Evolutionary conservation across 2,797 vertebrate genomes (phyloP).

Genomic region (Huso huso): DNA sequence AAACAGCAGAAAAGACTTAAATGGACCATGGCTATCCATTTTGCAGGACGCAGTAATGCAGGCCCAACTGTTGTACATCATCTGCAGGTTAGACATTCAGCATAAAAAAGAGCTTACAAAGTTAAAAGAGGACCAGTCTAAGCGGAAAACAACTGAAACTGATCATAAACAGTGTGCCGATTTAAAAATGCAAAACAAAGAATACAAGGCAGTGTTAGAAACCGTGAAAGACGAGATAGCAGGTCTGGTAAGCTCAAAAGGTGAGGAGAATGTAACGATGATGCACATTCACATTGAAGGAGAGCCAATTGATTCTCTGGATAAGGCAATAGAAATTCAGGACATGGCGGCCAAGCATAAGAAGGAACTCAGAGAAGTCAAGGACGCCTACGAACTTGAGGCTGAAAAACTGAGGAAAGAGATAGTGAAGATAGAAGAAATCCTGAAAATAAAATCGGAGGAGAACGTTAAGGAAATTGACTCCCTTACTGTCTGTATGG

Average conservation of each 20-base stretch:
- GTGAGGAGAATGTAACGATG: neutral
- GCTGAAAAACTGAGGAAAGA: constrained; percentile 9
- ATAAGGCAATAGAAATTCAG: constrained; percentile 12
- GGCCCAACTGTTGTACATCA: constrained; percentile 28
- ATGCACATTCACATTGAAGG: constrained; percentile 25
- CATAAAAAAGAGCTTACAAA: constrained; percentile 9
- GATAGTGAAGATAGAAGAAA: constrained; percentile 5
- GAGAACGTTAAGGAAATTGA: constrained; percentile 19
- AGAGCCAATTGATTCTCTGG: constrained; percentile 12
- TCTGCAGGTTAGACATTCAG: constrained; percentile 19
- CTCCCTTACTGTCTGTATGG: neutral
- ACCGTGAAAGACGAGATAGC: neutral
- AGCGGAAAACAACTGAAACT: constrained; percentile 19
- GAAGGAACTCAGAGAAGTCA: neutral
- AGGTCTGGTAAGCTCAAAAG: neutral
- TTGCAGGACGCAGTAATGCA: constrained; percentile 35
- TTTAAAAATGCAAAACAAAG: constrained; percentile 24
- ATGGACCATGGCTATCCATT: neutral
- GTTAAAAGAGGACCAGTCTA: neutral
- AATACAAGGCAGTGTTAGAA: constrained; percentile 18
- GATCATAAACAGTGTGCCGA: constrained; percentile 6
- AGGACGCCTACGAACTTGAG: constrained; percentile 4
- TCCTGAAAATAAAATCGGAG: constrained; percentile 4
- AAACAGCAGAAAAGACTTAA: constrained; percentile 4
- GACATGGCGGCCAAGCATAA: constrained; percentile 18